Evolutionary conservation across 1,140 invertebrate genomes (phyloP).

Genomic region (Pseudomyrmex concolor): DNA sequence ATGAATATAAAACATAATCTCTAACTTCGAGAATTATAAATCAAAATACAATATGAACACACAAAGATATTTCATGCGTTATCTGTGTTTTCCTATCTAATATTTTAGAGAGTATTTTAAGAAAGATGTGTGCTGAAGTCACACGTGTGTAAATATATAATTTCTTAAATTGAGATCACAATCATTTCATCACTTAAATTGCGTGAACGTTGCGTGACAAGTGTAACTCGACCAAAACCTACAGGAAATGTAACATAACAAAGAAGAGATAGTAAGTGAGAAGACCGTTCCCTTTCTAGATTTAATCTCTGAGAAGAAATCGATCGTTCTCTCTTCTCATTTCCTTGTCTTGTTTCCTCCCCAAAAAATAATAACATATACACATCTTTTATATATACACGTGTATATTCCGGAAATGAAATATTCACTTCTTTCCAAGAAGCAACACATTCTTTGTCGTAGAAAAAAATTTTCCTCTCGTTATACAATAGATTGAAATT

Average conservation of each 20-base stretch:
- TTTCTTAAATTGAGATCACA: neutral
- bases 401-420: constrained; percentile 1
- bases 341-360: neutral
- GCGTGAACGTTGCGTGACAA: constrained; percentile 5
- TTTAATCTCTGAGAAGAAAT: constrained; percentile 12
- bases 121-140: no score
- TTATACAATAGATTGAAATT: constrained; percentile 29
- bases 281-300: constrained; percentile 9
- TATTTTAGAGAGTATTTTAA: constrained; percentile 10
- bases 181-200: neutral
- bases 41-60: no score
- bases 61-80: neutral
- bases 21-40: no score
- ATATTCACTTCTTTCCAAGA: neutral
- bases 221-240: neutral
- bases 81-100: neutral
- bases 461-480: constrained; percentile 41
- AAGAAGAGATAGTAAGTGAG: constrained; percentile 3
- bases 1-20: no score
- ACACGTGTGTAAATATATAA: neutral
- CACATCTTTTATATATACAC: neutral
- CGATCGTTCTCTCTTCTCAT: constrained; percentile 26
- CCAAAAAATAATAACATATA: constrained; percentile 5
- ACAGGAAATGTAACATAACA: neutral
- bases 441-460: neutral